Conservation (phyloP, 2,113 vertebrate species). For the Gnathonemus longibarbis region DNA sequence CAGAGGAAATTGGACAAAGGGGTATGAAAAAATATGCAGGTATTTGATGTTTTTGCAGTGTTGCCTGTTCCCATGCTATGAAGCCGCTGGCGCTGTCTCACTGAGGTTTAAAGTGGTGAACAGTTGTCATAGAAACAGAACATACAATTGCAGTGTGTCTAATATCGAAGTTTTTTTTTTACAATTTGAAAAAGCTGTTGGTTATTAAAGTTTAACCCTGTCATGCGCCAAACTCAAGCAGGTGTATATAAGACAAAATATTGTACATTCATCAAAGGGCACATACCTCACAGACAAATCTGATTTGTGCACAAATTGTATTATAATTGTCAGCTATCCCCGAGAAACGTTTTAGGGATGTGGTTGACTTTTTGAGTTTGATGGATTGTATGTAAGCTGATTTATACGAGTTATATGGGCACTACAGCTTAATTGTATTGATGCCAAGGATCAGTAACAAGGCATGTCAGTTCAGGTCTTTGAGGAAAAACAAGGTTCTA, state of each 20-base stretch:
- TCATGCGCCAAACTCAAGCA: neutral
- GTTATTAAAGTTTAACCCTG: neutral
- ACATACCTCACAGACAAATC: neutral
- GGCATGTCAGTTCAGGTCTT: neutral
- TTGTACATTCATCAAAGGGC: neutral
- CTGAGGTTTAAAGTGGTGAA: constrained; percentile 43
- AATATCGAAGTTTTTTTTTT: constrained; percentile 27
- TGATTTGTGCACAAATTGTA: neutral
- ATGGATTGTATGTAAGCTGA: neutral
- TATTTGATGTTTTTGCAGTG: neutral
- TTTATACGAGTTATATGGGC: neutral
- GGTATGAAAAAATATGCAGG: neutral
- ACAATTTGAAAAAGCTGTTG: neutral
- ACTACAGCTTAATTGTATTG: neutral
- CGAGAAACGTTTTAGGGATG: neutral
- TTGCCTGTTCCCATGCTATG: neutral
- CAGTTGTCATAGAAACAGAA: constrained; percentile 54
- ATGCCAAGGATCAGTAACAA: neutral
- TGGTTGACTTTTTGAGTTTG: neutral
- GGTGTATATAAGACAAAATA: neutral
- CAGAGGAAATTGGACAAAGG: neutral
- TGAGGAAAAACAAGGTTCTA: neutral
- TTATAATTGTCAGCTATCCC: neutral
- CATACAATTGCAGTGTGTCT: constrained; percentile 40
- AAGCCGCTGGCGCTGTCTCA: constrained; percentile 13